These are phyloP conservation scores for Drosophila mimica DNA, from an alignment of 2,888 invertebrate genomes.

Conservation along the genomic window DNA sequence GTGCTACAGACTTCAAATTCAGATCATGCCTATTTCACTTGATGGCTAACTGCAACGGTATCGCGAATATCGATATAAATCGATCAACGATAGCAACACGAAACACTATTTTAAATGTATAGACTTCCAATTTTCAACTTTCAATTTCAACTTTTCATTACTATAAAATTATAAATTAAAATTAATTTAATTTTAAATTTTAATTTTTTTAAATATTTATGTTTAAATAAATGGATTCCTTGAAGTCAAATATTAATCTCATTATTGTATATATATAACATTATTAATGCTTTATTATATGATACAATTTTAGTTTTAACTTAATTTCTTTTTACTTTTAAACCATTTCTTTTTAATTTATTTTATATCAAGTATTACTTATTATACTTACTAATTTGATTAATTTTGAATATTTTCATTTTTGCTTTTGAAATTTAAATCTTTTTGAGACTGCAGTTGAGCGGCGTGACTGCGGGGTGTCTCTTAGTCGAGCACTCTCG, in stretches of 20 bases:
- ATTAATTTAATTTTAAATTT: too few relatives aligned
- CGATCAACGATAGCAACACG: background rate
- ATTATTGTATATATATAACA: too few relatives aligned
- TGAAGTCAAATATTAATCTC: too few relatives aligned
- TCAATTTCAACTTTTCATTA: too few relatives aligned
- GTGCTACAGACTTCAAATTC: too few relatives aligned
- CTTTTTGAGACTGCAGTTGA: background rate
- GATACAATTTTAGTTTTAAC: background rate
- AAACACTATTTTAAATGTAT: too few relatives aligned
- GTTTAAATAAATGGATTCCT: too few relatives aligned
- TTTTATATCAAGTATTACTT: background rate
- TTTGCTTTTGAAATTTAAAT: background rate
- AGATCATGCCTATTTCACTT: too few relatives aligned
- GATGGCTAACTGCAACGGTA: background rate
- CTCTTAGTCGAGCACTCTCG: background rate
- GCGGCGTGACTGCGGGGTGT: background rate
- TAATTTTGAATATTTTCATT: background rate
- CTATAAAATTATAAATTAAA: too few relatives aligned
- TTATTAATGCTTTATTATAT: background rate
- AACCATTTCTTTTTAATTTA: too few relatives aligned
- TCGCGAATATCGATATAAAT: background rate
- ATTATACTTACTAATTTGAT: background rate
- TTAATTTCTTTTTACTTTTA: background rate
- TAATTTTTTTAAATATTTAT: too few relatives aligned
- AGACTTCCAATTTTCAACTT: too few relatives aligned